These are phyloP conservation scores for Anthophora plumipes DNA, from an alignment of 2,888 invertebrate species.

Conservation along the genomic window DNA sequence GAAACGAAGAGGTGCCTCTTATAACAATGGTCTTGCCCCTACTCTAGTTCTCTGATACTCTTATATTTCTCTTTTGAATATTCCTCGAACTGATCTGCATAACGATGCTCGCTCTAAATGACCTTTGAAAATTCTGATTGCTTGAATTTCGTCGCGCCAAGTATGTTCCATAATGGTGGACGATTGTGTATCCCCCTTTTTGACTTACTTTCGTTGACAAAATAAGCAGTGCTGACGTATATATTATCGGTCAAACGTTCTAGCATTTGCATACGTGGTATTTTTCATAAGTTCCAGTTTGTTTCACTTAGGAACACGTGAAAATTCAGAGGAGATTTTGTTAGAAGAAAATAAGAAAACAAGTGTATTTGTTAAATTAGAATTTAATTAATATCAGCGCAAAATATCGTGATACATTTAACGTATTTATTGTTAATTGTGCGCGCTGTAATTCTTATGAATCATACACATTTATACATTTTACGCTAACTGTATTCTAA, in stretches of 20 bases:
- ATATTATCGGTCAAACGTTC: neutral
- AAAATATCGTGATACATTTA: no score
- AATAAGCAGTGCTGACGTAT: neutral
- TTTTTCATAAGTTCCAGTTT: neutral
- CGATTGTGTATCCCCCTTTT: neutral
- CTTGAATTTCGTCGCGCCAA: neutral
- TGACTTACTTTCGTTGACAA: neutral
- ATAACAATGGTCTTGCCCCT: constrained; percentile 57
- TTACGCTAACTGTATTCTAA: no score
- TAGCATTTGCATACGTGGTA: neutral
- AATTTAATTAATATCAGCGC: neutral
- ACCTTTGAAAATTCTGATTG: constrained; percentile 21
- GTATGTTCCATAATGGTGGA: neutral
- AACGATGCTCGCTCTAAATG: constrained; percentile 8
- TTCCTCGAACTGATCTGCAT: constrained; percentile 35
- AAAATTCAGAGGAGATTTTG: no score
- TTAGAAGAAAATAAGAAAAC: no score
- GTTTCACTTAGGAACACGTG: no score
- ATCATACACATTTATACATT: no score
- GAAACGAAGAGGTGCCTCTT: constrained; percentile 42
- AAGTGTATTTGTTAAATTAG: neutral
- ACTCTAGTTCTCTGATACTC: neutral
- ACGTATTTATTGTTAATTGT: no score
- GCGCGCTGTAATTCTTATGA: no score
- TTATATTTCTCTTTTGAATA: constrained; percentile 17